Conservation (phyloP, 2,888 invertebrate species). For the Drosophila kanekoi region DNA sequence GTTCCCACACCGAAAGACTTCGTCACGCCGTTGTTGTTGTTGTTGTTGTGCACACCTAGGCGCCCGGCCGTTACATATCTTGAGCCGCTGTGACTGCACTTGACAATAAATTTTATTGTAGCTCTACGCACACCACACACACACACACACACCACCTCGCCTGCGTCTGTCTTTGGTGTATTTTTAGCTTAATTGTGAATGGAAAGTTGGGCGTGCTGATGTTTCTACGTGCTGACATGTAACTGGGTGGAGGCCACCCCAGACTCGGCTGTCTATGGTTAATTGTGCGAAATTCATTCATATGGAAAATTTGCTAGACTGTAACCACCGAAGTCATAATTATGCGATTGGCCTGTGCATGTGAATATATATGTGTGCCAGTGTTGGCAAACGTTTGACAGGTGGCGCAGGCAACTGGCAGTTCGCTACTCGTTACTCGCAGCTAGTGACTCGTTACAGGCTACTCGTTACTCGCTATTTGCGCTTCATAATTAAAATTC, state of each 20-base stretch:
- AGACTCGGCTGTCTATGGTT: constrained; percentile 27
- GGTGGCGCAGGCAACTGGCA: constrained; percentile 7
- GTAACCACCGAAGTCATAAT: constrained; percentile 73
- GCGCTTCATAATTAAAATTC: constrained; percentile 69
- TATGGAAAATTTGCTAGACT: constrained; percentile 76
- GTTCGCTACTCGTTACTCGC: constrained; percentile 1
- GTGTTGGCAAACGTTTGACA: constrained; percentile 30
- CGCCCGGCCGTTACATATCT: constrained; percentile 44
- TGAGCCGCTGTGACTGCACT: constrained; percentile 74
- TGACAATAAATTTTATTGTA: constrained; percentile 77
- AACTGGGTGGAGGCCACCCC: constrained; percentile 35
- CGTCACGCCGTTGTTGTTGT: constrained; percentile 19
- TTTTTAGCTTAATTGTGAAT: constrained; percentile 80
- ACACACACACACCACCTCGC: constrained; percentile 1
- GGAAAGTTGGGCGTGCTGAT: constrained; percentile 45
- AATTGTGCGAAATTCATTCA: constrained; percentile 78
- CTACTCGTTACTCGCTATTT: constrained; percentile 39
- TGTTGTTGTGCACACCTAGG: constrained; percentile 46
- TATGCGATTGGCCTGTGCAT: constrained; percentile 53
- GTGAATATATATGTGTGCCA: constrained; percentile 20
- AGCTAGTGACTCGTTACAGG: constrained; percentile 1
- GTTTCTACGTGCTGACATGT: constrained; percentile 66
- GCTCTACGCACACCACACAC: constrained; percentile 44
- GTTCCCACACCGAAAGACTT: constrained; percentile 28
- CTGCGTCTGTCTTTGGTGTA: constrained; percentile 49